phyloP scores from a whole-genome alignment of 2,888 invertebrate genomes.

The Scaptomyza tumidula region DNA sequence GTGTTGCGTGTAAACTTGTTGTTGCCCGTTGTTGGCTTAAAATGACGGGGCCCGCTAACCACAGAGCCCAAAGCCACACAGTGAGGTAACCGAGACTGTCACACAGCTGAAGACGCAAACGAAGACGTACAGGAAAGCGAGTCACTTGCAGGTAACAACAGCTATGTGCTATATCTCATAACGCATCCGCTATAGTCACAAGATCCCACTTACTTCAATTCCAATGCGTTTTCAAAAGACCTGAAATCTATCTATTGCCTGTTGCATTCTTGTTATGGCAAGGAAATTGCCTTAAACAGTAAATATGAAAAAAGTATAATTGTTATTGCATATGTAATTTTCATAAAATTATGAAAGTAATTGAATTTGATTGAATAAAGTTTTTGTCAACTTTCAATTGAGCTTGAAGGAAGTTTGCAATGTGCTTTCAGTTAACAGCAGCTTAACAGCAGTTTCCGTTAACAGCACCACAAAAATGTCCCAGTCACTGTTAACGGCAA shows the following conservation, averaged over 20 bases:
- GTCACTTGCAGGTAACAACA: slow-evolving; percentile 37
- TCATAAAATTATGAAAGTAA: neutral
- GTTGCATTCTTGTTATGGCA: too few species aligned
- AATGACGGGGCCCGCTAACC: slow-evolving; percentile 14
- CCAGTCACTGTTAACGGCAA: slow-evolving; percentile 5
- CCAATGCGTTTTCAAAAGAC: too few species aligned
- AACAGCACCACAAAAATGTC: slow-evolving; percentile 42
- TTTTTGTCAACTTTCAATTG: neutral
- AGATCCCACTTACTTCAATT: too few species aligned
- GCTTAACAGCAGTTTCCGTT: slow-evolving; percentile 29
- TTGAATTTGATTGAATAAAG: neutral
- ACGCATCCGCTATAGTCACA: too few species aligned
- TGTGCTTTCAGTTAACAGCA: slow-evolving; percentile 13
- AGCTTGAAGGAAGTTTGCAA: neutral
- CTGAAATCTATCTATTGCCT: too few species aligned
- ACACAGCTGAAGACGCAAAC: neutral
- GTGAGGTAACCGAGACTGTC: neutral
- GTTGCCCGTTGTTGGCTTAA: slow-evolving; percentile 32
- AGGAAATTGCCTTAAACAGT: too few species aligned
- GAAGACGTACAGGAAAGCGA: slow-evolving; percentile 5
- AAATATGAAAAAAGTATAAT: too few species aligned
- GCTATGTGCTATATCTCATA: too few species aligned
- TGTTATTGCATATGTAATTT: neutral
- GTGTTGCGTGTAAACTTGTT: slow-evolving; percentile 42
- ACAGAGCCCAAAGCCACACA: slow-evolving; percentile 1